These are phyloP conservation scores for Phataginus tricuspis DNA, from an alignment of 2,797 vertebrate species.

Conservation along the genomic window DNA sequence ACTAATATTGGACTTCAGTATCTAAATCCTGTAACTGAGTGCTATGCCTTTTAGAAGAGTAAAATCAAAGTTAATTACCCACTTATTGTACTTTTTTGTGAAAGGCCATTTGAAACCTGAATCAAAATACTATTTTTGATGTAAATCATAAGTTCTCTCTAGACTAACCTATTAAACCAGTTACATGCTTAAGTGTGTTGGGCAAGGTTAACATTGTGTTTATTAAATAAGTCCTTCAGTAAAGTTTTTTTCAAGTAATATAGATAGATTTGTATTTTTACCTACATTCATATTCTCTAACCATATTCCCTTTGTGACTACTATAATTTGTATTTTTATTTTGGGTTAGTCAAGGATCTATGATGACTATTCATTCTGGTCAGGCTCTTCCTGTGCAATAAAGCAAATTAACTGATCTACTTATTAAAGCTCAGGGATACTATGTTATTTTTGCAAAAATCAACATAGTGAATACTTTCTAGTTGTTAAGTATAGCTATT, in stretches of 20 bases:
- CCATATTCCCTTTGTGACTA: not conserved
- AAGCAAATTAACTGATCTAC: constrained; percentile 8
- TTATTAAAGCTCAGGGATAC: not conserved
- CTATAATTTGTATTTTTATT: constrained; percentile 26
- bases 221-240: constrained; percentile 20
- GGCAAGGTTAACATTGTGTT: constrained; percentile 25
- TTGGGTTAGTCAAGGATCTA: not conserved
- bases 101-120: constrained; percentile 8
- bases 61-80: not conserved
- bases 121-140: not conserved
- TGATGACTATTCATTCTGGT: not conserved
- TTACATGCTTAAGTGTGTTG: constrained; percentile 28
- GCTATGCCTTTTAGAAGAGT: not conserved
- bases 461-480: constrained; percentile 39
- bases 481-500: constrained; percentile 7
- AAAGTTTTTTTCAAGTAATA: not conserved
- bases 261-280: not conserved
- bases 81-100: not conserved
- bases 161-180: constrained; percentile 8
- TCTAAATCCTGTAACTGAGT: not conserved
- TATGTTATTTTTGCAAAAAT: constrained; percentile 34
- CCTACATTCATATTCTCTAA: not conserved
- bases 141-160: constrained; percentile 14
- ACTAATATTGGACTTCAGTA: not conserved
- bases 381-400: not conserved